These are phyloP conservation scores for Acholoe squamosa DNA, from an alignment of 2,888 invertebrate species.

Conservation along the genomic window DNA sequence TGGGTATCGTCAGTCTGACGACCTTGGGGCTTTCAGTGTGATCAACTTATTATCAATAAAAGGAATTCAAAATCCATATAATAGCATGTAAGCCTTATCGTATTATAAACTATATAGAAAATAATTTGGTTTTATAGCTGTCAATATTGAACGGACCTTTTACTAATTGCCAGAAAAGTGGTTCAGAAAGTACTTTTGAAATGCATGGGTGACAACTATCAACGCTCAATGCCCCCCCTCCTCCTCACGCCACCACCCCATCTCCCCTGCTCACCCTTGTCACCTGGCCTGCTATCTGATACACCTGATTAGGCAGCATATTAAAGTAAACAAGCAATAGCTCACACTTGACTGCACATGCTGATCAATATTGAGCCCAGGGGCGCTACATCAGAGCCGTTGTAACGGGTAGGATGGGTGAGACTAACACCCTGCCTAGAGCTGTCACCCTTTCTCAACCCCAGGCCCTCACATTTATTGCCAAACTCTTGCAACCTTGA, in stretches of 20 bases:
- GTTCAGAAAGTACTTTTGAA: background rate
- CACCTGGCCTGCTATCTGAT: slow-evolving; percentile 32
- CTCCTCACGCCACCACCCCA: background rate
- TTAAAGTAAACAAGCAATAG: slow-evolving; percentile 50
- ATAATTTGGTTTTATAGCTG: too few species aligned
- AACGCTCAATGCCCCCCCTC: background rate
- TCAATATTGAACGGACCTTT: too few species aligned
- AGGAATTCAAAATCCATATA: too few species aligned
- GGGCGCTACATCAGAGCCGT: slow-evolving; percentile 25
- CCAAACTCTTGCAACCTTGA: background rate
- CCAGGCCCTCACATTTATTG: background rate
- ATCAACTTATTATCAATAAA: too few species aligned
- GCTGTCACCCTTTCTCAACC: slow-evolving; percentile 37
- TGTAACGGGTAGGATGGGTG: slow-evolving; percentile 18
- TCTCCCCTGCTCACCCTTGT: too few species aligned
- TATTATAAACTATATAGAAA: too few species aligned
- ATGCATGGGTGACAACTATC: background rate
- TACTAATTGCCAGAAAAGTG: background rate
- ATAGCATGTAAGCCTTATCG: too few species aligned
- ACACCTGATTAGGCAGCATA: slow-evolving; percentile 24
- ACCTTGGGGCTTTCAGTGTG: too few species aligned
- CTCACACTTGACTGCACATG: slow-evolving; percentile 2
- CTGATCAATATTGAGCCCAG: slow-evolving; percentile 52
- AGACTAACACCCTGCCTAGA: background rate
- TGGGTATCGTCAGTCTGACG: too few species aligned